Conservation (phyloP, 2,797 vertebrate species). For the Neoniphon sammara region DNA sequence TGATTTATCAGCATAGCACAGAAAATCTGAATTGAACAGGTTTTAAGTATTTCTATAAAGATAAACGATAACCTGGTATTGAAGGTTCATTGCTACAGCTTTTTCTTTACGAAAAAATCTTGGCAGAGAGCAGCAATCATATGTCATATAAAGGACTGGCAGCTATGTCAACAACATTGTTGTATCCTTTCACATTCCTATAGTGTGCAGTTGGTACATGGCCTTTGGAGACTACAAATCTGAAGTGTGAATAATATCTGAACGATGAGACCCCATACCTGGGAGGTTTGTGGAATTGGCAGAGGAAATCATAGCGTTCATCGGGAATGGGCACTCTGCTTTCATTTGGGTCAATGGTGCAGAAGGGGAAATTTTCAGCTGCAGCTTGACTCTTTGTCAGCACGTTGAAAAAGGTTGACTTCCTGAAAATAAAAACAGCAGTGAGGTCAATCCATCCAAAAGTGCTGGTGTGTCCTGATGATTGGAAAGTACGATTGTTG, state of each 20-base stretch:
- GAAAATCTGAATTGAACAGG: conserved; percentile 54
- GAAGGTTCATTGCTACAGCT: conserved; percentile 38
- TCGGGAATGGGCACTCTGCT: conserved; percentile 95
- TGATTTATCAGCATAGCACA: conserved; percentile 36
- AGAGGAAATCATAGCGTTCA: conserved; percentile 94
- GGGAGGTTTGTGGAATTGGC: conserved; percentile 91
- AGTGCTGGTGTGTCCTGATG: conserved; percentile 41
- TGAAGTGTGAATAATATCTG: conserved; percentile 78
- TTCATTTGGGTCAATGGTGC: conserved; percentile 97
- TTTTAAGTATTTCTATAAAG: conserved; percentile 66
- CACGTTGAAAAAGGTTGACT: conserved; percentile 95
- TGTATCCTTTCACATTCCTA: conserved; percentile 63
- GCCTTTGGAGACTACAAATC: conserved; percentile 55
- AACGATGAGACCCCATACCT: conserved; percentile 87
- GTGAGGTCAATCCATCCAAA: conserved; percentile 69
- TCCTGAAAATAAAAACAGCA: conserved; percentile 88
- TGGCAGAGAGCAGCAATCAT: conserved; percentile 50
- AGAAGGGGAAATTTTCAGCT: conserved; percentile 96
- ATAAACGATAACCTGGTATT: conserved; percentile 60
- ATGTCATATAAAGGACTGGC: conserved; percentile 48
- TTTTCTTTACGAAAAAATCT: conserved; percentile 52
- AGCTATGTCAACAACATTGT: conserved; percentile 70
- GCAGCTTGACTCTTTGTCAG: conserved; percentile 93
- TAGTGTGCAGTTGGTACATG: conserved; percentile 39
- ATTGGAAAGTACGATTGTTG: conserved; percentile 43